Percentiles rank a stretch among this genome's conserved stretches.
Evolutionary conservation across 2,888 invertebrate genomes (phyloP).

Genomic region (Tenthredo distinguenda): DNA sequence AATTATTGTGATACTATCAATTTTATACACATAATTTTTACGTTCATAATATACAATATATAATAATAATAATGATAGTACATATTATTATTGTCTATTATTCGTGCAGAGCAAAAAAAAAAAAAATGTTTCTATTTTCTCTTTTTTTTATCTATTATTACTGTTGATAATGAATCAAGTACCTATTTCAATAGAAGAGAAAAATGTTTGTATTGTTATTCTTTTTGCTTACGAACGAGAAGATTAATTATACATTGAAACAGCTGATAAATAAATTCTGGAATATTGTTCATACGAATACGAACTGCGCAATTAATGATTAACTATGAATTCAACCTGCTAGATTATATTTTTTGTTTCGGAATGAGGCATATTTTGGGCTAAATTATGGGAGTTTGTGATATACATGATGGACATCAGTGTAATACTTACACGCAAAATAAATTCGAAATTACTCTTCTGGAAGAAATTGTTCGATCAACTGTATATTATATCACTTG

Average conservation of each 20-base stretch:
- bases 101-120: not conserved
- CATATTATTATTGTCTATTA: not conserved
- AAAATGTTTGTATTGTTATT: not conserved
- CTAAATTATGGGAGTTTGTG: not conserved
- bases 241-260: not conserved
- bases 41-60: conserved; percentile 53
- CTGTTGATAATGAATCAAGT: not conserved
- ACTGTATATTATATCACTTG: too few relatives aligned
- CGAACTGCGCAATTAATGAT: not conserved
- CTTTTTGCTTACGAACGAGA: not conserved
- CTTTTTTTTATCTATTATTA: not conserved
- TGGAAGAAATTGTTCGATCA: too few relatives aligned
- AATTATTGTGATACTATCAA: conserved; percentile 64
- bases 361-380: not conserved
- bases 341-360: not conserved
- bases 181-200: not conserved
- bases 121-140: not conserved
- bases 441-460: too few relatives aligned
- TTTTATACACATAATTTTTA: conserved; percentile 66
- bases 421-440: not conserved
- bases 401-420: not conserved
- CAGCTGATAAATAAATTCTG: conserved; percentile 31
- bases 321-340: not conserved
- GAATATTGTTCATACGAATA: conserved; percentile 32
- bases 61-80: conserved; percentile 22